These are phyloP conservation scores for Yasuhikotakia modesta DNA, from an alignment of 2,797 vertebrate species.

Conservation along the genomic window DNA sequence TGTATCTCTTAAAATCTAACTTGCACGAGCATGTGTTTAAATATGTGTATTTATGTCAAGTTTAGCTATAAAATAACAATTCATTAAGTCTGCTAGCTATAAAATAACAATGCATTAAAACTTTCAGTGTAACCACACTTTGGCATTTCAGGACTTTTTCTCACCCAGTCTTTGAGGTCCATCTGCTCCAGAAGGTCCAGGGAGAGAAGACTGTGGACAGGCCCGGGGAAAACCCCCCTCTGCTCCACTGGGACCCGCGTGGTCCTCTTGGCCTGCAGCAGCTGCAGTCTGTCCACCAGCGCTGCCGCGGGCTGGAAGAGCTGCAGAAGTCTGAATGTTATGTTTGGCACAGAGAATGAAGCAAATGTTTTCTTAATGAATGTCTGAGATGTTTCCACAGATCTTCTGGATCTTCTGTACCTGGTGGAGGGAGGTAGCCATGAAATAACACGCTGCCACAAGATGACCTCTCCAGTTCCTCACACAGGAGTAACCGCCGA, in stretches of 20 bases:
- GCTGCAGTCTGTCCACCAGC: constrained; percentile 66
- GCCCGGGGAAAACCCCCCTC: constrained; percentile 78
- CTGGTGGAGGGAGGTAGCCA: constrained; percentile 95
- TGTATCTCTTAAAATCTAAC: too few relatives aligned
- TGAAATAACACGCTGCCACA: constrained; percentile 98
- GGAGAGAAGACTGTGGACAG: constrained; percentile 77
- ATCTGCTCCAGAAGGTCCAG: constrained; percentile 74
- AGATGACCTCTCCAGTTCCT: constrained; percentile 95
- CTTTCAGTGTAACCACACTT: not conserved
- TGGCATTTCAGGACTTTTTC: constrained; percentile 13
- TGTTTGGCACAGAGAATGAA: not conserved
- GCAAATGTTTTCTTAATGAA: not conserved
- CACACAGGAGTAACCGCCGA: constrained; percentile 90
- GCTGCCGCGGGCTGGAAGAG: constrained; percentile 87
- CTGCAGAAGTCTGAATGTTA: constrained; percentile 66
- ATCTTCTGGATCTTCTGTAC: constrained; percentile 71
- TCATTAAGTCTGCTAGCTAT: not conserved
- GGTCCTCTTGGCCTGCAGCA: constrained; percentile 72
- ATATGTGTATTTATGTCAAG: too few relatives aligned
- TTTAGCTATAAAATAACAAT: not conserved
- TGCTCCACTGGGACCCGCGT: constrained; percentile 72
- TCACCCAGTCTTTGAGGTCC: constrained; percentile 82
- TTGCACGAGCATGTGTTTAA: too few relatives aligned
- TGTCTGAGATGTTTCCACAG: not conserved
- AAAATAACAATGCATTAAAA: not conserved